Evolutionary conservation across 2,888 invertebrate species (phyloP).

Genomic region (Alsophila aescularia): DNA sequence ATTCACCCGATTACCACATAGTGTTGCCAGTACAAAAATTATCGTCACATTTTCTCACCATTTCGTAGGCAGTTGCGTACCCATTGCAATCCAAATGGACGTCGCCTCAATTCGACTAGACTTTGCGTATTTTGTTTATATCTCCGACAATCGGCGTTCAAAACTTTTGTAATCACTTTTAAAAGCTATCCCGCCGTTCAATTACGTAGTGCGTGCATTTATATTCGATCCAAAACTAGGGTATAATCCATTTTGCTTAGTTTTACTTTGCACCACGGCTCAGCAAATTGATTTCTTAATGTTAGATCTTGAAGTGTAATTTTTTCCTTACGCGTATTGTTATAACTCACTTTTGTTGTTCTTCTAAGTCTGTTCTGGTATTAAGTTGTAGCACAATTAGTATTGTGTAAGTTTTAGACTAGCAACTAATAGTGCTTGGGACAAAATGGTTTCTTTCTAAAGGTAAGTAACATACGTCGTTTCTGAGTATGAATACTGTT

Average conservation of each 20-base stretch:
- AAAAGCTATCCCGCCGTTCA: conserved; percentile 63
- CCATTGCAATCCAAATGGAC: conserved; percentile 78
- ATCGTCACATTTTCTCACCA: conserved; percentile 70
- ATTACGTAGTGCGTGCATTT: conserved; percentile 75
- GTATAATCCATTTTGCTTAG: conserved; percentile 59
- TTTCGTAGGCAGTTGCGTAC: conserved; percentile 78
- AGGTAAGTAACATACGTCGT: conserved; percentile 36
- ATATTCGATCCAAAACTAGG: conserved; percentile 62
- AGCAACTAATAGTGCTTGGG: conserved; percentile 33
- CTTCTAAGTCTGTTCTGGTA: conserved; percentile 44
- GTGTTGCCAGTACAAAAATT: conserved; percentile 76
- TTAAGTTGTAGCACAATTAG: conserved; percentile 53
- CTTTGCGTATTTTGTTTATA: conserved; percentile 81
- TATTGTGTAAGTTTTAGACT: conserved; percentile 57
- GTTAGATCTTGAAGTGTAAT: conserved; percentile 33
- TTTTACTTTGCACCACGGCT: conserved; percentile 53
- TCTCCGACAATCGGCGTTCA: conserved; percentile 75
- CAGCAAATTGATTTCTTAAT: conserved; percentile 42
- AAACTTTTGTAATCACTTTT: conserved; percentile 81
- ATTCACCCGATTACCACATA: conserved; percentile 36
- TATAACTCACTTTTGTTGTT: conserved; percentile 43
- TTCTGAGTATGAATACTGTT: conserved; percentile 21
- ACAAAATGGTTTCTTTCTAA: conserved; percentile 43
- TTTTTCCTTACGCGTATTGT: conserved; percentile 40
- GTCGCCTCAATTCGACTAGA: conserved; percentile 66